Evolutionary conservation across 2,113 vertebrate genomes (phyloP).

Genomic region (Aramus guarauna): DNA sequence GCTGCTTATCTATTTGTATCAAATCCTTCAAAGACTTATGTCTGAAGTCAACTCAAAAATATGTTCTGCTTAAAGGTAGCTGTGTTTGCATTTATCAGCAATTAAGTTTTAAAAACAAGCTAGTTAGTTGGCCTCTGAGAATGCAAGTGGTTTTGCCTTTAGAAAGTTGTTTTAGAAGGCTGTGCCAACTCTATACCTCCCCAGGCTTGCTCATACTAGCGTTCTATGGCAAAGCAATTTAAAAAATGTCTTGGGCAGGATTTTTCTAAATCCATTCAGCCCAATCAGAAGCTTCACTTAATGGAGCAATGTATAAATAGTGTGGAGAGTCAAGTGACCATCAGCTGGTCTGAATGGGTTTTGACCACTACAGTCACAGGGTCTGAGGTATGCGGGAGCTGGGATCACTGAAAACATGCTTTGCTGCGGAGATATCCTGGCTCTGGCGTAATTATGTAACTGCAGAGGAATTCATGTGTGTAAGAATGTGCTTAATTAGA

Average conservation of each 20-base stretch:
- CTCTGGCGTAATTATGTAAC: slow-evolving; percentile 38
- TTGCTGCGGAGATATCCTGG: slow-evolving; percentile 47
- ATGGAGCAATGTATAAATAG: slow-evolving; percentile 80
- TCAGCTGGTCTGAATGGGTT: slow-evolving; percentile 86
- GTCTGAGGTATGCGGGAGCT: slow-evolving; percentile 82
- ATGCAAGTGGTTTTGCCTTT: slow-evolving; percentile 61
- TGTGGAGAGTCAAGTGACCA: slow-evolving; percentile 87
- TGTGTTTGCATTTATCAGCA: slow-evolving; percentile 23
- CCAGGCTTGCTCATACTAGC: slow-evolving; percentile 73
- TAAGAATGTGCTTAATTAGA: slow-evolving; percentile 65
- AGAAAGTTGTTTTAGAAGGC: slow-evolving; percentile 63
- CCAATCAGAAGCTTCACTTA: slow-evolving; percentile 61
- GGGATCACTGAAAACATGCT: slow-evolving; percentile 54
- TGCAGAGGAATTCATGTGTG: slow-evolving; percentile 54
- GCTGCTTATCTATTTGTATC: neutral
- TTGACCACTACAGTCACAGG: slow-evolving; percentile 85
- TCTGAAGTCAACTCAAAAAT: neutral
- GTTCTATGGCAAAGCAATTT: slow-evolving; percentile 63
- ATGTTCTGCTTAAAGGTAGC: slow-evolving; percentile 47
- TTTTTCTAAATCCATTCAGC: slow-evolving; percentile 58
- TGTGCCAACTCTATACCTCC: slow-evolving; percentile 64
- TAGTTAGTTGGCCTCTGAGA: slow-evolving; percentile 56
- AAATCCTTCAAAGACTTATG: neutral
- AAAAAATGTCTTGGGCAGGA: slow-evolving; percentile 57
- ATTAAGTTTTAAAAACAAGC: slow-evolving; percentile 45